Percentiles rank a stretch among this genome's conserved stretches.
These are phyloP conservation scores for Synergus laeviventris DNA, from an alignment of 2,888 invertebrate species.

Conservation along the genomic window DNA sequence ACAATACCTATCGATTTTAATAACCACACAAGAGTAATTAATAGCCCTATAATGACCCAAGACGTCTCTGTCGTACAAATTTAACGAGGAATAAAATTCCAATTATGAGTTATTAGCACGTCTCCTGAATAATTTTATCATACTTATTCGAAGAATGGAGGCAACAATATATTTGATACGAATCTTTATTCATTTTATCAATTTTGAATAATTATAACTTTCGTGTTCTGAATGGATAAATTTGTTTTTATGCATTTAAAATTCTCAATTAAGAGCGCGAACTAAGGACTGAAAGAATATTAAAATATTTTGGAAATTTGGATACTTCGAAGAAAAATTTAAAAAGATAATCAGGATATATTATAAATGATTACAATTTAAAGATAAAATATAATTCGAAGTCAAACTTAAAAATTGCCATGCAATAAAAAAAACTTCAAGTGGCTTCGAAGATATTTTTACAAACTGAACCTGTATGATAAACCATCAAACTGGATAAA, in stretches of 20 bases:
- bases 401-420: too few relatives aligned
- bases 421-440: too few relatives aligned
- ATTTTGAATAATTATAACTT: slow-evolving; percentile 33
- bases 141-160: slow-evolving; percentile 20
- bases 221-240: neutral
- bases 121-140: slow-evolving; percentile 10
- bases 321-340: too few relatives aligned
- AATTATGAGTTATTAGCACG: slow-evolving; percentile 31
- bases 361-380: too few relatives aligned
- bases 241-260: neutral
- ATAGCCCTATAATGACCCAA: slow-evolving; percentile 15
- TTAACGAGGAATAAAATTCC: slow-evolving; percentile 31
- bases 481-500: too few relatives aligned
- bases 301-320: too few relatives aligned
- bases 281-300: too few relatives aligned
- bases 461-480: too few relatives aligned
- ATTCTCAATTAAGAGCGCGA: neutral
- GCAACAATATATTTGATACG: slow-evolving; percentile 9
- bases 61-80: neutral
- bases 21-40: slow-evolving; percentile 18
- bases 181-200: slow-evolving; percentile 26
- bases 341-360: too few relatives aligned
- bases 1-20: slow-evolving; percentile 39
- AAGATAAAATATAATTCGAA: too few relatives aligned
- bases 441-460: too few relatives aligned